A percentile compares a stretch with the other conserved stretches of the same genome.
These are phyloP conservation scores for Amblyopsis rosae DNA, from an alignment of 2,113 vertebrate genomes.

Conservation along the genomic window DNA sequence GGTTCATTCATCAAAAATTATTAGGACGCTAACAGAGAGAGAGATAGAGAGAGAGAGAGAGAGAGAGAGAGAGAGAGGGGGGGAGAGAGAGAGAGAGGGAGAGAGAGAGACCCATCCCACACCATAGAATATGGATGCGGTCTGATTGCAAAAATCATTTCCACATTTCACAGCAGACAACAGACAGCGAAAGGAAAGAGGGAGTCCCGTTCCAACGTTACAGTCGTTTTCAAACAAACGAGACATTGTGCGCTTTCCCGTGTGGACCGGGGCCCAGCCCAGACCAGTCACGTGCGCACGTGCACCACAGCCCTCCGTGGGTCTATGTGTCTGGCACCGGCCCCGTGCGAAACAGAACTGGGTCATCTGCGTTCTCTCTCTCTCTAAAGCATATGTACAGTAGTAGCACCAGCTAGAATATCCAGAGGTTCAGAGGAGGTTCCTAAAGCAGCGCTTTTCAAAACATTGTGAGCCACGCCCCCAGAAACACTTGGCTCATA, in stretches of 20 bases:
- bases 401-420: neutral
- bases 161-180: constrained; percentile 82
- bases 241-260: constrained; percentile 73
- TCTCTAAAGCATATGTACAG: constrained; percentile 22
- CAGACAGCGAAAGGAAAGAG: constrained; percentile 68
- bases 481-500: too few relatives aligned
- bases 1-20: too few relatives aligned
- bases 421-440: too few relatives aligned
- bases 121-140: constrained; percentile 70
- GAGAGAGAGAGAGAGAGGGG: constrained; percentile 17
- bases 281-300: constrained; percentile 72
- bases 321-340: constrained; percentile 63
- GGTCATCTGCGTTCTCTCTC: constrained; percentile 67
- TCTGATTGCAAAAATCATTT: constrained; percentile 84
- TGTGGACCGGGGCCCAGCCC: constrained; percentile 67
- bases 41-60: constrained; percentile 32
- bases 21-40: neutral
- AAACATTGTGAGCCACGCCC: too few relatives aligned
- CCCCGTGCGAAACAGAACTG: constrained; percentile 70
- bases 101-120: constrained; percentile 69
- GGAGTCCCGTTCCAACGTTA: constrained; percentile 57
- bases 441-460: too few relatives aligned
- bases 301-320: constrained; percentile 58
- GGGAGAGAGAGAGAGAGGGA: constrained; percentile 1
- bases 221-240: constrained; percentile 75